These are phyloP conservation scores for Acyrthosiphon pisum DNA, from an alignment of 1,140 invertebrate genomes.

Conservation along the genomic window DNA sequence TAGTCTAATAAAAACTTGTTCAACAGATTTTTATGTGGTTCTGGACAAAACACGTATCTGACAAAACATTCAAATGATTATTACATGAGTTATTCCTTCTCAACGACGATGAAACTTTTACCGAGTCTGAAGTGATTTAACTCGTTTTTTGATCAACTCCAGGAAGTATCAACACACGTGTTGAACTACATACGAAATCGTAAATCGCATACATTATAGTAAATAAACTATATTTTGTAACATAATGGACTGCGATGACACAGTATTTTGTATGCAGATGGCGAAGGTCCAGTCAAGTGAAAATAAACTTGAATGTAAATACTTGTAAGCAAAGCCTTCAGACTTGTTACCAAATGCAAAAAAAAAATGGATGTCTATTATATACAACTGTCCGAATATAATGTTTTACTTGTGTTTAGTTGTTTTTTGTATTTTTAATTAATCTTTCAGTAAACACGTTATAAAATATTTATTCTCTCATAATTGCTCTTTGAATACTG, in stretches of 20 bases:
- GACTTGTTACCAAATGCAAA: not conserved
- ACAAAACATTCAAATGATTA: constrained; percentile 21
- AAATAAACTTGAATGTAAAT: constrained; percentile 33
- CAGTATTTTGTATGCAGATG: not conserved
- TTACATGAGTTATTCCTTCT: not conserved
- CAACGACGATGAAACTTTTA: not conserved
- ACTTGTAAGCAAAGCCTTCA: not conserved
- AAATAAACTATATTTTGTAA: not conserved
- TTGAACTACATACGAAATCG: constrained; percentile 9
- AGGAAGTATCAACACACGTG: not conserved
- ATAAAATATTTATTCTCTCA: not conserved
- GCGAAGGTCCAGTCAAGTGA: not conserved
- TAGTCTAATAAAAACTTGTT: not conserved
- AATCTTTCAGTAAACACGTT: not conserved
- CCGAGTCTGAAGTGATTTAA: not conserved
- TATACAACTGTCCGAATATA: not conserved
- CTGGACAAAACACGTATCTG: not conserved
- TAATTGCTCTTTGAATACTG: not conserved
- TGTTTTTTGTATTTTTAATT: not conserved
- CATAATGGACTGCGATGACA: not conserved
- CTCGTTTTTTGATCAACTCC: constrained; percentile 27
- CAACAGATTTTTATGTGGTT: not conserved
- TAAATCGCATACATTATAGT: not conserved
- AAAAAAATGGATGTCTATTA: not conserved
- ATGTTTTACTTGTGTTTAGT: constrained; percentile 11